Conservation (phyloP, 2,888 invertebrate species). For the Harpagoxenus sublaevis region DNA sequence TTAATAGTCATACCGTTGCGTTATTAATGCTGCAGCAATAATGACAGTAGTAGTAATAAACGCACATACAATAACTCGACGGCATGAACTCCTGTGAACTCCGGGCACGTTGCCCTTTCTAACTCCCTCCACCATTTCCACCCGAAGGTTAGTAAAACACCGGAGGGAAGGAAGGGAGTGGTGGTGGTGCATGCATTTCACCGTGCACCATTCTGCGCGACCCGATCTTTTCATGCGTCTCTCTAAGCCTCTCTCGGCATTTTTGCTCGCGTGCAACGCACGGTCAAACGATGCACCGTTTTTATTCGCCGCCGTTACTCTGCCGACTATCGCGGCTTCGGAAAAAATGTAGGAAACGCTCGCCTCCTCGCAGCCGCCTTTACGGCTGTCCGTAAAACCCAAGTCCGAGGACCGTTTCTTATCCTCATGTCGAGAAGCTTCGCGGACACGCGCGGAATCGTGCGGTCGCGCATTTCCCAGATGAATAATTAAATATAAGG, state of each 20-base stretch:
- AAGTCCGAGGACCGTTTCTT: neutral
- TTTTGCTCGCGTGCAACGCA: constrained; percentile 37
- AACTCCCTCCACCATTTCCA: constrained; percentile 33
- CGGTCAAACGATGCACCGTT: constrained; percentile 40
- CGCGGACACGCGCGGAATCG: neutral
- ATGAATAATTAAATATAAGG: constrained; percentile 29
- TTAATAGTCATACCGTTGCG: neutral
- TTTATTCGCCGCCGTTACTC: neutral
- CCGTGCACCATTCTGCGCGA: constrained; percentile 47
- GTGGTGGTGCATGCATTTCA: constrained; percentile 33
- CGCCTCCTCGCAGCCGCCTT: neutral
- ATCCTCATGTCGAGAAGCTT: neutral
- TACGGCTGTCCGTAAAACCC: neutral
- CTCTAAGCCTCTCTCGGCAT: constrained; percentile 18
- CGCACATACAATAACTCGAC: constrained; percentile 27
- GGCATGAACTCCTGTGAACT: constrained; percentile 51
- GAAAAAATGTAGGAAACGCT: constrained; percentile 12
- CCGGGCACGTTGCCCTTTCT: constrained; percentile 53
- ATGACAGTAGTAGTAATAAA: constrained; percentile 19
- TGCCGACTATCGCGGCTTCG: constrained; percentile 14
- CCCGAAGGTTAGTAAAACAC: constrained; percentile 47
- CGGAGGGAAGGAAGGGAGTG: neutral
- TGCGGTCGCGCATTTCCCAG: neutral
- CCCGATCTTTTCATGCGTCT: constrained; percentile 43
- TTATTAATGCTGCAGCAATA: neutral